Base-by-base conservation (phyloP, 2,888 invertebrate genomes). In the Noctua pronuba region DNA sequence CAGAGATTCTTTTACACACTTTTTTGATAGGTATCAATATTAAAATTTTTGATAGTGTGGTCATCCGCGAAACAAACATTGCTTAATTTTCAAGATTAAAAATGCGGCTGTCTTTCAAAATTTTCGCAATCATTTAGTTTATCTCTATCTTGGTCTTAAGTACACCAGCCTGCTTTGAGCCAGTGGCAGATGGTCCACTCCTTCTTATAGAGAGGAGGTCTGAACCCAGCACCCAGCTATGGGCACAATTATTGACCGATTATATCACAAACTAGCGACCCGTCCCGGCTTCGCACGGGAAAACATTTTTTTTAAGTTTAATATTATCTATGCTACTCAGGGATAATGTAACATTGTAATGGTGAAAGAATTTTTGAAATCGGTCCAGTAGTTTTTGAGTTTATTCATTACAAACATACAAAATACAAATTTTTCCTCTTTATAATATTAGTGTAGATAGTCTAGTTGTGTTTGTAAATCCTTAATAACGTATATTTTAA, bases 21-120 rank as follows among this genome's bases (percentile, higher is more conserved):
- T 60, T 66, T 7, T 35, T 69, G 52, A 73, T 75, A n/a, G n/a
- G n/a, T n/a, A 83, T 73, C 60, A 55, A 74, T 70, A 55, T 71
- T 67, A 69, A 68, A 35, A 75, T 66, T 11, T 18, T 58, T 65
- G 49, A 58, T 58, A 70, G 28, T 74, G 52, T 41, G 35, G 58
- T 68, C 38, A 65, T 49, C 35, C 7, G 10, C 8, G 2, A 38
- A n/a, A 55, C 28, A 6, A 31, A 38, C 0, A 62, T 80, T 68
- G 31, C 38, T 24, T 11, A 78, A 38, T 46, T 44, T 21, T n/a
- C 2, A 52, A 18, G 21, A 38, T 16, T 52, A 13, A 38, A 44
- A 62, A 41, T 38, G 35, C 52, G 46, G 21, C 16, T 11, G n/a
- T 21, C 35, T 68, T 65, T 24, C 31, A n/a, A 5, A 13, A 8